Percentiles rank a stretch among this genome's conserved stretches.
Evolutionary conservation across 2,113 vertebrate species (phyloP).

Genomic region (Salvelinus sp.): DNA sequence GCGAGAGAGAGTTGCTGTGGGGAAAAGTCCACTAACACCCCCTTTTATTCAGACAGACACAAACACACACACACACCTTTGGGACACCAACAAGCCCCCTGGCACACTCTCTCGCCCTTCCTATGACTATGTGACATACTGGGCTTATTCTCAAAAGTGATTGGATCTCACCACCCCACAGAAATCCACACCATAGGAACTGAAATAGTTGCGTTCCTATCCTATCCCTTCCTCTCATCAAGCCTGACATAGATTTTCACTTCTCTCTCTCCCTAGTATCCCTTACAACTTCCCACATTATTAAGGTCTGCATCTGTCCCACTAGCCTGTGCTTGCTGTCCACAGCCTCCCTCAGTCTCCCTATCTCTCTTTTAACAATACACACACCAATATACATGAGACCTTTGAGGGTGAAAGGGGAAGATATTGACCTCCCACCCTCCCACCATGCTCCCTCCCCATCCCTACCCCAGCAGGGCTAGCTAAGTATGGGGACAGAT

Average conservation of each 20-base stretch:
- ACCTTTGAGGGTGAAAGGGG: background rate
- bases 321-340: no score
- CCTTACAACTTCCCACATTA: background rate
- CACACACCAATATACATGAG: conserved; percentile 4
- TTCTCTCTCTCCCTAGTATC: background rate
- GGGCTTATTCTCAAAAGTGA: conserved; percentile 49
- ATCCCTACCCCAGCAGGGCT: conserved; percentile 7
- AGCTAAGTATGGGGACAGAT: conserved; percentile 40
- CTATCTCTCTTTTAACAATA: no score
- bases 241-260: background rate
- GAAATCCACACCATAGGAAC: background rate
- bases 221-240: background rate
- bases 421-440: conserved; percentile 18
- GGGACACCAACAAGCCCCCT: conserved; percentile 45
- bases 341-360: background rate
- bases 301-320: no score
- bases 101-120: conserved; percentile 13
- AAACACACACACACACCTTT: conserved; percentile 11
- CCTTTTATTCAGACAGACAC: conserved; percentile 61
- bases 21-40: conserved; percentile 47
- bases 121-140: conserved; percentile 43
- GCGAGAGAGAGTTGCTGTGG: conserved; percentile 48
- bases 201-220: background rate
- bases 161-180: conserved; percentile 28
- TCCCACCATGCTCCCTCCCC: background rate